A percentile compares a stretch with the other conserved stretches of the same genome.
phyloP scores from a whole-genome alignment of 1,140 invertebrate genomes.

The Caerostris extrusa region DNA sequence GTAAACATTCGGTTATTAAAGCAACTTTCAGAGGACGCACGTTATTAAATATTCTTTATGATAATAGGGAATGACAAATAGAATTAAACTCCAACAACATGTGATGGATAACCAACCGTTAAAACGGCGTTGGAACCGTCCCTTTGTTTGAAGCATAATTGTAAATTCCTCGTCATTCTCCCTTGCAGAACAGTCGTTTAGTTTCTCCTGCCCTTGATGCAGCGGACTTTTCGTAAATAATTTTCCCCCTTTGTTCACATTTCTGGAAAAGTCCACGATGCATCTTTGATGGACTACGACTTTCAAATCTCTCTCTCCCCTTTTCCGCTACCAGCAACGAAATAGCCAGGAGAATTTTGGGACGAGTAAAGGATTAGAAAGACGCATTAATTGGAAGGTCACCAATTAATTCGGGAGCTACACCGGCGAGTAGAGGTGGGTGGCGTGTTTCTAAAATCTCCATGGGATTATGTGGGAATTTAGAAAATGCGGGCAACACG shows the following conservation, averaged over 20 bases:
- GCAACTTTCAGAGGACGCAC: neutral
- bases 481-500: neutral
- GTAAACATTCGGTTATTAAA: neutral
- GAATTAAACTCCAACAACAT: conserved; percentile 28
- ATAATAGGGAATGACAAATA: conserved; percentile 38
- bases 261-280: neutral
- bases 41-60: conserved; percentile 43
- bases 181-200: neutral
- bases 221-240: conserved; percentile 4
- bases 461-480: neutral
- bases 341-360: neutral
- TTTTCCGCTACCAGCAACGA: neutral
- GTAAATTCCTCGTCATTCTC: conserved; percentile 25
- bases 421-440: neutral
- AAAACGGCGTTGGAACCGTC: neutral
- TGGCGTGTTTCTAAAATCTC: conserved; percentile 15
- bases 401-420: conserved; percentile 38
- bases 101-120: conserved; percentile 29
- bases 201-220: neutral
- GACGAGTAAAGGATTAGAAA: conserved; percentile 5
- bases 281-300: conserved; percentile 7
- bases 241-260: neutral
- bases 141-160: conserved; percentile 22
- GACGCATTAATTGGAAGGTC: conserved; percentile 52
- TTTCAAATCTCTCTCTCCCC: neutral